Evolutionary conservation across 2,797 vertebrate genomes (phyloP), one percentile per base, ranked within the genome.

Genomic region (Myiotriccus ornatus): DNA sequence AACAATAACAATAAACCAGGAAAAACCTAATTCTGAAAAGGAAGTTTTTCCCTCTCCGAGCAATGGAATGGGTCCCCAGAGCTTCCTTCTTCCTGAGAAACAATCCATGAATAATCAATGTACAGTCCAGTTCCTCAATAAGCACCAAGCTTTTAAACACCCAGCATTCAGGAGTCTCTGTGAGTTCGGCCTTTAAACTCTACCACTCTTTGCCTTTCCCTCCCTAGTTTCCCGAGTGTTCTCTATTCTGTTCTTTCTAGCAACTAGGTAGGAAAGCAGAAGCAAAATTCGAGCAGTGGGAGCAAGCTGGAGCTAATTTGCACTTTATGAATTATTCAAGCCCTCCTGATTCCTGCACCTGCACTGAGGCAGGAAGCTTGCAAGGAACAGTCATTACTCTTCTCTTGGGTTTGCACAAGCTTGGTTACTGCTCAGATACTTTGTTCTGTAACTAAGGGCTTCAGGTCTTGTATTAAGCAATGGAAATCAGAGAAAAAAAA

Each of bases 321-420:
- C 97, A 97, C 96, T 73, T 87, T 91, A 98, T 98, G 95, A 96
- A 98, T 98, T 97, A 98, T 98, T 98, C 97, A 98, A 87, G 93
- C 44, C 12, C 94, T 96, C 94, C 96, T 93, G 96, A 97, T 97
- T 97, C 92, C 95, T 97, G 98, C 98, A 98, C 98, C 98, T 98
- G 98, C 97, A 98, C 94, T 14, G 13, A 96, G 93, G 96, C 98
- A 97, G 97, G 97, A 97, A 97, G 97, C 97, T 97, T 92, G 85
- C 4, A 9, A 94, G 96, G 86, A 96, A 91, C 49, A 89, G 93
- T 97, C 97, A 97, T 97, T 96, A 95, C 95, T 96, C 94, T 97
- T 95, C 97, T 93, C 89, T 84, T 76, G 92, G 95, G 94, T 94
- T 94, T 95, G 93, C 75, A 85, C 87, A 93, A 94, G 90, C 94